Evolutionary conservation across 2,888 invertebrate genomes (phyloP).

Genomic region (Shargacucullia verbasci): DNA sequence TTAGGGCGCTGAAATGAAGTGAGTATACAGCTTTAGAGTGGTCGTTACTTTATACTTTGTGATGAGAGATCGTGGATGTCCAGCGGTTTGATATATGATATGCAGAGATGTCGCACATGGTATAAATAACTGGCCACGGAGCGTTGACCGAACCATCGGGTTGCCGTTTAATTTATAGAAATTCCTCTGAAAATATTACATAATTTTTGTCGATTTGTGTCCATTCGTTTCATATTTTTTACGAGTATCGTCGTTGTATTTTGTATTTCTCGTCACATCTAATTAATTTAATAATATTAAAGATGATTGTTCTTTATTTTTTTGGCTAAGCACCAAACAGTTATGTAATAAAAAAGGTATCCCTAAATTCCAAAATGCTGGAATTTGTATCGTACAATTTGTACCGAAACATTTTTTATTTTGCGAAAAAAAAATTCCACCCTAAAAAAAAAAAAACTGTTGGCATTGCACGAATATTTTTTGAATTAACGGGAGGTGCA

Average conservation of each 20-base stretch:
- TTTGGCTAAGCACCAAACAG: too few species aligned
- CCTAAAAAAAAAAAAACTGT: constrained; percentile 14
- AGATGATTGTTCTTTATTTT: too few species aligned
- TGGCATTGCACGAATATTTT: constrained; percentile 53
- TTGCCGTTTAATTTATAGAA: constrained; percentile 60
- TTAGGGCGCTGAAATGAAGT: constrained; percentile 52
- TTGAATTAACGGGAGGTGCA: constrained; percentile 66
- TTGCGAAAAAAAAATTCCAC: constrained; percentile 12
- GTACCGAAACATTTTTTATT: constrained; percentile 36
- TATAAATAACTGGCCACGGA: constrained; percentile 68
- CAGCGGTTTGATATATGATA: constrained; percentile 74
- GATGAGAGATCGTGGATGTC: constrained; percentile 70
- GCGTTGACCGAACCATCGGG: constrained; percentile 67
- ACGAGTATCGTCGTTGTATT: too few species aligned
- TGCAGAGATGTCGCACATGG: constrained; percentile 63
- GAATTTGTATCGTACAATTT: constrained; percentile 39
- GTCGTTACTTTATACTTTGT: constrained; percentile 66
- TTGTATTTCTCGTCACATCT: too few species aligned
- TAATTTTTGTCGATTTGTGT: too few species aligned
- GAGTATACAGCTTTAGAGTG: constrained; percentile 63
- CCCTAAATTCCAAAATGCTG: constrained; percentile 3
- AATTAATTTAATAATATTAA: too few species aligned
- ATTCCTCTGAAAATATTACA: constrained; percentile 33
- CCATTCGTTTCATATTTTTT: too few species aligned
- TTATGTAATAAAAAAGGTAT: too few species aligned